A percentile compares a stretch with the other conserved stretches of the same genome.
phyloP scores from a whole-genome alignment of 2,113 vertebrate species.

The Syrrhaptes paradoxus region DNA sequence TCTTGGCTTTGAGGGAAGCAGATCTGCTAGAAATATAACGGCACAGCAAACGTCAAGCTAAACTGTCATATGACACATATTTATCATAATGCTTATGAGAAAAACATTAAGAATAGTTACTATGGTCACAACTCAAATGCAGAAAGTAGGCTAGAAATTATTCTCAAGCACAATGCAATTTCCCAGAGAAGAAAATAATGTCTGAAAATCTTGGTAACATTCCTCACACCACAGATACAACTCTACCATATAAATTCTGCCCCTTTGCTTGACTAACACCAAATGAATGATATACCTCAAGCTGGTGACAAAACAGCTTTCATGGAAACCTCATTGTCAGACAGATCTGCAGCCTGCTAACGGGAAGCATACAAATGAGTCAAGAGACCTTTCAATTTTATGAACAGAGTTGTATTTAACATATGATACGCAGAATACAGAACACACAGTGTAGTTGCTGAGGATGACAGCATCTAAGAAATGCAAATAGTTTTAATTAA shows the following conservation, averaged over 20 bases:
- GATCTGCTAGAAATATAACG: background rate
- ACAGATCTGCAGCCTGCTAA: background rate
- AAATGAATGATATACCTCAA: background rate
- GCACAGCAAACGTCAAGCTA: background rate
- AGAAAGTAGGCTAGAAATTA: background rate
- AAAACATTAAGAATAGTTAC: background rate
- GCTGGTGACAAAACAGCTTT: background rate
- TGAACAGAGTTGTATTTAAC: background rate
- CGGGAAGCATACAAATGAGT: background rate
- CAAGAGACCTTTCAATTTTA: background rate
- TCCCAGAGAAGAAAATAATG: background rate
- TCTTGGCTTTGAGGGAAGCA: background rate
- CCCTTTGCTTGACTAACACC: background rate
- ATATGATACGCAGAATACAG: background rate
- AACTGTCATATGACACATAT: background rate
- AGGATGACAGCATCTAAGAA: background rate
- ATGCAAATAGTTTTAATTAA: background rate
- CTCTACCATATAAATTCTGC: background rate
- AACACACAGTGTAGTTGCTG: background rate
- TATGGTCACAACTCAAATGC: background rate
- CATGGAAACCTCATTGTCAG: background rate
- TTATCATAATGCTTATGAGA: background rate
- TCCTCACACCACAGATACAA: background rate
- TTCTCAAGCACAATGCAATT: background rate
- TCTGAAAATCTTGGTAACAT: background rate